Conservation (phyloP, 2,888 invertebrate genomes). For the Perithous albicinctus region DNA sequence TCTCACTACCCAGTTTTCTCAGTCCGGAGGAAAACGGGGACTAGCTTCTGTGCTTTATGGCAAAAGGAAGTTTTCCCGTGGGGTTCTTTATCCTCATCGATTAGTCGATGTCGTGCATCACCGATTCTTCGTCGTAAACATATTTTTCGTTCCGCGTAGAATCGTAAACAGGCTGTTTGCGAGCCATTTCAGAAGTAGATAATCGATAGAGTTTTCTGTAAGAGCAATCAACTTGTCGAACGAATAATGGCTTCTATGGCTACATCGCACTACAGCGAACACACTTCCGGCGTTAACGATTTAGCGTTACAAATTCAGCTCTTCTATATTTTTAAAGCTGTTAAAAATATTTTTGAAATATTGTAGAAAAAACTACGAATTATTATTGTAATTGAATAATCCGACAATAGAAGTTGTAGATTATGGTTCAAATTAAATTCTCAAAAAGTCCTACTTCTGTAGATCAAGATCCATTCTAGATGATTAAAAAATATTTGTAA, state of each 20-base stretch:
- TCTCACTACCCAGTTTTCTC: not conserved
- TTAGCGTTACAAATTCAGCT: slow-evolving; percentile 46
- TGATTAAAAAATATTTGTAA: too few relatives aligned
- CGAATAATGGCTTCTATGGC: not conserved
- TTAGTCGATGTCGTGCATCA: slow-evolving; percentile 49
- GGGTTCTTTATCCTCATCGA: slow-evolving; percentile 27
- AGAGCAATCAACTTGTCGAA: slow-evolving; percentile 38
- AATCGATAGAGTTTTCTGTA: slow-evolving; percentile 52
- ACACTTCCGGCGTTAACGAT: slow-evolving; percentile 28
- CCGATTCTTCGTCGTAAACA: slow-evolving; percentile 58
- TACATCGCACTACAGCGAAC: slow-evolving; percentile 31
- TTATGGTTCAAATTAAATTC: too few relatives aligned
- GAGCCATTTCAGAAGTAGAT: slow-evolving; percentile 6
- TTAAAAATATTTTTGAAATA: too few relatives aligned
- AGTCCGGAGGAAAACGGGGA: not conserved
- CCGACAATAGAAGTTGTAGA: too few relatives aligned
- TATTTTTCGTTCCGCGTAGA: slow-evolving; percentile 54
- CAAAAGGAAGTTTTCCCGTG: slow-evolving; percentile 20
- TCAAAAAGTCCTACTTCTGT: too few relatives aligned
- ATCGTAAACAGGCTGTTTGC: slow-evolving; percentile 54
- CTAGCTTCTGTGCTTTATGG: slow-evolving; percentile 5
- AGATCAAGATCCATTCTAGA: too few relatives aligned
- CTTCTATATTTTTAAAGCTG: too few relatives aligned
- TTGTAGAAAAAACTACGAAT: too few relatives aligned
- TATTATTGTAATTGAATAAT: too few relatives aligned